A percentile compares a stretch with the other conserved stretches of the same genome.
Conservation (phyloP, 2,113 vertebrate genomes). For the Neogale vison region DNA sequence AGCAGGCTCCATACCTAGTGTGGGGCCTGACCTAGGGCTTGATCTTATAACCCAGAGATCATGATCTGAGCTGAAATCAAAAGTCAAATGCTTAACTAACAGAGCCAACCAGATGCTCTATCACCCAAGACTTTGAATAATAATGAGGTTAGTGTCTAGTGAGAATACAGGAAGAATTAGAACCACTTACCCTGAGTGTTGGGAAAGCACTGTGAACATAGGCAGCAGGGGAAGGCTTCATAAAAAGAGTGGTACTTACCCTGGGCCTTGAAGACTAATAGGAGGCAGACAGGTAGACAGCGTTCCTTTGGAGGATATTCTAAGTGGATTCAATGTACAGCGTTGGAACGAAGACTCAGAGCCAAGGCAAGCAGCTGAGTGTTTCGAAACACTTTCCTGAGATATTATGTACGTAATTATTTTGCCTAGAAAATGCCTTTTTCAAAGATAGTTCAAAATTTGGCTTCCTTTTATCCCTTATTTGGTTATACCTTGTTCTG, state of each 20-base stretch:
- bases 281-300: not conserved
- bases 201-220: not conserved
- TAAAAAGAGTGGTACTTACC: not conserved
- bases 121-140: not conserved
- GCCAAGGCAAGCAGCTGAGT: not conserved
- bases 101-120: not conserved
- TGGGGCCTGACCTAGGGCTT: not conserved
- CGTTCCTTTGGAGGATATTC: not conserved
- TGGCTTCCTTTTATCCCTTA: not conserved
- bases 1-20: not conserved
- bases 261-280: not conserved
- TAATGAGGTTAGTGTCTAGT: not conserved
- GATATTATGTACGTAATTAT: not conserved
- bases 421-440: not conserved
- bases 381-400: not conserved
- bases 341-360: not conserved
- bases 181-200: not conserved
- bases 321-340: not conserved
- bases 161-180: not conserved
- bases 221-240: not conserved
- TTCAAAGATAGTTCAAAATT: not conserved
- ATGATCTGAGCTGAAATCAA: not conserved
- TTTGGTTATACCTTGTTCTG: not conserved
- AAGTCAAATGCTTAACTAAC: not conserved
- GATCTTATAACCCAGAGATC: not conserved